Evolutionary conservation across 1,140 invertebrate species (phyloP).

Genomic region (fruit fly (Drosophila melanogaster)): Release_6_plus_ISO1_MT NT_033777.3:12730501-12731000

Average conservation of each 20-base stretch:
- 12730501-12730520: slow-evolving; percentile 16
- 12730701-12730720: slow-evolving; percentile 22
- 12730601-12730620: slow-evolving; percentile 38
- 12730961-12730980: neutral
- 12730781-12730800: slow-evolving; percentile 50
- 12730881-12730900: neutral
- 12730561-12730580: slow-evolving; percentile 41
- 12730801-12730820: slow-evolving; percentile 38
- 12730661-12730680: slow-evolving; percentile 3
- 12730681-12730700: slow-evolving; percentile 49
- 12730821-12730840: slow-evolving; percentile 16
- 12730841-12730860: neutral
- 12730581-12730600: slow-evolving; percentile 29
- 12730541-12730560: slow-evolving; percentile 25
- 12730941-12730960: neutral
- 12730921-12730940: no score
- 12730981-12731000: neutral
- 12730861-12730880: slow-evolving; percentile 22
- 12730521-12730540: slow-evolving; percentile 41
- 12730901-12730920: no score
- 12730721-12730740: slow-evolving; percentile 11
- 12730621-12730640: slow-evolving; percentile 27
- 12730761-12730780: slow-evolving; percentile 50
- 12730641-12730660: neutral
- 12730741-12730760: no score